phyloP scores from a whole-genome alignment of 1,140 invertebrate species.

The Psix sp. region DNA sequence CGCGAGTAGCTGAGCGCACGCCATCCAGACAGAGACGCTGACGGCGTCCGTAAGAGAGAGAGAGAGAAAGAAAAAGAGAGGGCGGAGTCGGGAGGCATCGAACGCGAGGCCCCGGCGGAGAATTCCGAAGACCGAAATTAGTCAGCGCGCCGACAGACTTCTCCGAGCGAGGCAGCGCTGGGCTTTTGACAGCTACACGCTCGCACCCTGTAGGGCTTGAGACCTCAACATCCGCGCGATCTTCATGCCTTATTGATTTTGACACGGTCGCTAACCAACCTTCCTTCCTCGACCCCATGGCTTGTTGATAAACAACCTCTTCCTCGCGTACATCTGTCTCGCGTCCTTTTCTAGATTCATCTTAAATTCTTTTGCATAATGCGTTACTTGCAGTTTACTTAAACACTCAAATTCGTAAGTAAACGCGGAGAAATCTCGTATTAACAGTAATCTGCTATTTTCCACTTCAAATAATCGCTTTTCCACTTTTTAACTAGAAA shows the following conservation, averaged over 20 bases:
- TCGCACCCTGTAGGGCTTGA: slow-evolving; percentile 16
- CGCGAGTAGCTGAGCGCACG: slow-evolving; percentile 1
- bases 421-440: too few relatives aligned
- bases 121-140: slow-evolving; percentile 58
- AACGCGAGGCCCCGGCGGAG: slow-evolving; percentile 41
- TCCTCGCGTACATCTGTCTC: not conserved
- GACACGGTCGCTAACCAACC: slow-evolving; percentile 1
- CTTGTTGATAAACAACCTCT: slow-evolving; percentile 15
- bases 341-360: too few relatives aligned
- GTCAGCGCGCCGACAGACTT: slow-evolving; percentile 14
- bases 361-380: too few relatives aligned
- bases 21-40: slow-evolving; percentile 3
- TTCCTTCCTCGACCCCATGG: not conserved
- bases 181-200: slow-evolving; percentile 37
- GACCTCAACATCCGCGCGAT: too few relatives aligned
- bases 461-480: too few relatives aligned
- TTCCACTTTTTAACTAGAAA: too few relatives aligned
- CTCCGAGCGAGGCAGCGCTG: not conserved
- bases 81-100: slow-evolving; percentile 41
- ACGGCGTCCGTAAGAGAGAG: not conserved
- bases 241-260: slow-evolving; percentile 24
- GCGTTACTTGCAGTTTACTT: too few relatives aligned
- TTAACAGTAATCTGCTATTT: too few relatives aligned
- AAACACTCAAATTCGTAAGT: too few relatives aligned
- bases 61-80: slow-evolving; percentile 10